A percentile compares a stretch with the other conserved stretches of the same genome.
phyloP scores from a whole-genome alignment of 2,113 vertebrate genomes.

The Bubo blakistoni region DNA sequence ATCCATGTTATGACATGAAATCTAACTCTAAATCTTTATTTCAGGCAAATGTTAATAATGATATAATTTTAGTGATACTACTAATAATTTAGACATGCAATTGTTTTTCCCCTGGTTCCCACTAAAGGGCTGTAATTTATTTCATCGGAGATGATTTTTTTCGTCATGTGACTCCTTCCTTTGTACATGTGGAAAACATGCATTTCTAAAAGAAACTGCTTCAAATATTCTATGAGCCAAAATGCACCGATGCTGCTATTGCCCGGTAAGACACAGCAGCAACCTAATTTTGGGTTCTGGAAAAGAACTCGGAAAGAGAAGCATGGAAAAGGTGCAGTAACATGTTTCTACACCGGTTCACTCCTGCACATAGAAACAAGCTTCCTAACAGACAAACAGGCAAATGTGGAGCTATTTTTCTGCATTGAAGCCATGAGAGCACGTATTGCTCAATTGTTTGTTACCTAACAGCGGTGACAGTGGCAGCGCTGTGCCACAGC shows the following conservation, averaged over 20 bases:
- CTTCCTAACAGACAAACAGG: neutral
- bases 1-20: neutral
- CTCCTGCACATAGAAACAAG: neutral
- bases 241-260: neutral
- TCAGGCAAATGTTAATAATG: neutral
- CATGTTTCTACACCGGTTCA: rapidly evolving
- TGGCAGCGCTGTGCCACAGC: neutral
- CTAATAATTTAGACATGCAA: neutral
- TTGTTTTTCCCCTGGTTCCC: neutral
- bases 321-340: neutral
- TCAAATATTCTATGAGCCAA: neutral
- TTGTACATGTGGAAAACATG: neutral
- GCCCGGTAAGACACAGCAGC: neutral
- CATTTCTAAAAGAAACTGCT: neutral
- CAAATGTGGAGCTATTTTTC: neutral
- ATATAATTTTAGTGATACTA: neutral
- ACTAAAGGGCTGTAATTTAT: neutral
- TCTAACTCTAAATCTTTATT: neutral
- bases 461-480: too few relatives aligned
- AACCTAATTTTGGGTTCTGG: neutral
- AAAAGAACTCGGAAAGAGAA: neutral
- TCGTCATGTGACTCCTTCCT: neutral
- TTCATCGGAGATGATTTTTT: neutral
- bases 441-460: neutral
- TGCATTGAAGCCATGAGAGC: neutral